A percentile compares a stretch with the other conserved stretches of the same genome.
Conservation (phyloP, 1,140 invertebrate genomes). For the Drosophila sulfurigaster region DNA sequence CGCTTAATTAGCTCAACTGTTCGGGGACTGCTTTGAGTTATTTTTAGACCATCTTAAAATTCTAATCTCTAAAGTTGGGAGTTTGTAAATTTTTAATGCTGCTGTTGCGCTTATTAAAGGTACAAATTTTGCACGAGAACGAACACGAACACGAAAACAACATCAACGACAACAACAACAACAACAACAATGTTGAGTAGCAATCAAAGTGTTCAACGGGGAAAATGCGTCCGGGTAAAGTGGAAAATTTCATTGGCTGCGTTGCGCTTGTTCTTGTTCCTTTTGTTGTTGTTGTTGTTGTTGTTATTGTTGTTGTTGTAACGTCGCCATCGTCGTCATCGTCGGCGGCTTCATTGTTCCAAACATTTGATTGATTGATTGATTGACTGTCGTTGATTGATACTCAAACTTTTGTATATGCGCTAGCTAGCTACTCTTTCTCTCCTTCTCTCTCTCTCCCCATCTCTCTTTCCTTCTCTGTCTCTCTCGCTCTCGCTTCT, state of each 20-base stretch:
- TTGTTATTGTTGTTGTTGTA: not conserved
- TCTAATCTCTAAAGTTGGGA: too few species aligned
- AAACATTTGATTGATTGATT: slow-evolving; percentile 62
- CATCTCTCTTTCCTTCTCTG: not conserved
- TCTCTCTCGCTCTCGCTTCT: not conserved
- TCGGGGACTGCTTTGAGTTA: too few species aligned
- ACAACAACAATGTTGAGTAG: slow-evolving; percentile 1
- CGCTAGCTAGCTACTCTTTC: slow-evolving; percentile 10
- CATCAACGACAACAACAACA: slow-evolving; percentile 13
- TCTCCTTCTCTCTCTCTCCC: not conserved
- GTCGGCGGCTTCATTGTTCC: slow-evolving; percentile 48
- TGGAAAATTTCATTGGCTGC: slow-evolving; percentile 34
- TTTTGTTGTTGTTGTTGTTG: not conserved
- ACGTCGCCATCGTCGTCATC: slow-evolving; percentile 9
- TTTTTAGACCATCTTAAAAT: too few species aligned
- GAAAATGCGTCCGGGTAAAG: slow-evolving; percentile 4
- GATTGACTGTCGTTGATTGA: slow-evolving; percentile 66
- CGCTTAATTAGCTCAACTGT: too few species aligned
- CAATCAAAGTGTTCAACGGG: not conserved
- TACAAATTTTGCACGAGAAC: not conserved
- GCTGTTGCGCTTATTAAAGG: not conserved
- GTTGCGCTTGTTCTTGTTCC: slow-evolving; percentile 2
- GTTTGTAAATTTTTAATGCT: too few species aligned
- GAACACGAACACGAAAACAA: not conserved
- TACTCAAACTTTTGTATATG: slow-evolving; percentile 58